Conservation (phyloP, 2,113 vertebrate genomes). For the Siniperca chuatsi region DNA sequence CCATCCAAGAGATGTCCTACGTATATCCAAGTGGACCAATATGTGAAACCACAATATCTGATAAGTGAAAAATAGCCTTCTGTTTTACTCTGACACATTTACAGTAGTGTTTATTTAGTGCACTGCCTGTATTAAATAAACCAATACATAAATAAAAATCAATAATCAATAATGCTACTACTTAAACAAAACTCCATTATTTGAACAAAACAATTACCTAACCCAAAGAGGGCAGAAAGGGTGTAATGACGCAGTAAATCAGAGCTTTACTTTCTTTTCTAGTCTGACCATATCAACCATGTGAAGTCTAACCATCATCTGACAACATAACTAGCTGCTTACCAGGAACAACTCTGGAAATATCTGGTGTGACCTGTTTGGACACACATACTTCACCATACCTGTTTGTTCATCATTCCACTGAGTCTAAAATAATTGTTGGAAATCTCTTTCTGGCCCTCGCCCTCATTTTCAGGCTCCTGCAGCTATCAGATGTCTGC, state of each 20-base stretch:
- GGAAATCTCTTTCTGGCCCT: neutral
- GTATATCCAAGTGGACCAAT: neutral
- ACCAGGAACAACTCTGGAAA: neutral
- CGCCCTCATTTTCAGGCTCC: neutral
- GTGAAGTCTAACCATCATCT: neutral
- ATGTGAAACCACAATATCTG: neutral
- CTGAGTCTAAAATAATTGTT: neutral
- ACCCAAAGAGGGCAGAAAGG: neutral
- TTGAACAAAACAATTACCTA: neutral
- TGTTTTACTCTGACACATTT: neutral
- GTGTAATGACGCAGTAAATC: too few relatives aligned
- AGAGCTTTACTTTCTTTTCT: too few relatives aligned
- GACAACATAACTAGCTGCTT: neutral
- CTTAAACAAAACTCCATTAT: neutral
- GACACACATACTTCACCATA: neutral
- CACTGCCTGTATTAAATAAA: neutral
- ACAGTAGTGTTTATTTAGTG: neutral
- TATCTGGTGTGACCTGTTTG: neutral
- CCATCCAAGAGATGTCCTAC: too few relatives aligned
- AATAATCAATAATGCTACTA: neutral
- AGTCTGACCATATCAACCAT: too few relatives aligned
- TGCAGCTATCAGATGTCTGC: slow-evolving; percentile 61
- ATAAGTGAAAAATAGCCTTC: neutral
- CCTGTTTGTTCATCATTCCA: slow-evolving; percentile 5
- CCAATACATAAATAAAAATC: neutral